Base-by-base conservation (phyloP, 2,888 invertebrate genomes). In the Drosophila paranaensis region DNA sequence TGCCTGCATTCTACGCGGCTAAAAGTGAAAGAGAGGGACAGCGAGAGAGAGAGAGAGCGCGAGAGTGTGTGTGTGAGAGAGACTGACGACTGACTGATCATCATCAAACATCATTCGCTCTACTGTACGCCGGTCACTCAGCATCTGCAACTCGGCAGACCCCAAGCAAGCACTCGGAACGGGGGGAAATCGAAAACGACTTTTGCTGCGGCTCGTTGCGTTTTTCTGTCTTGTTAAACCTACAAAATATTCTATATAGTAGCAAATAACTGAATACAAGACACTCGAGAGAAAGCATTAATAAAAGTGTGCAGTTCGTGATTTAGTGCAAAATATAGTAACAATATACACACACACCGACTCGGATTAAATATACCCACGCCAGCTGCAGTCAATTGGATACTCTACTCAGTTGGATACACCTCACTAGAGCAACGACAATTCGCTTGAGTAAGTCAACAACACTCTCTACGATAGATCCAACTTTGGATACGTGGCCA, bases 381-480 rank as follows among this genome's bases (percentile, higher is more conserved):
- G 77, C 74, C 76, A 73, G 77, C 78, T 63, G 69, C 81, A 72
- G 55, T 69, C 88, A 75, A 82, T 88, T 80, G 89, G 89, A 89
- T 89, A 89, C 74, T 58, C 74, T 71, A 77, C 74, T 67, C 73
- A 75, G 51, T 82, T 80, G 86, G 71, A 81, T 71, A 79, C 71
- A 63, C 61, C 56, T 25, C 61, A 62, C 46, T 25, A 57, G 46
- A 60, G 55, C 73, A 75, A 64, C 79, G 69, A 66, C 68, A 88
- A 88, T 85, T 84, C 76, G 82, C 71, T 85, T 77, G 85, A 86
- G 86, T 86, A 86, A 86, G 86, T 86, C n/a, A n/a, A n/a, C n/a
- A n/a, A n/a, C n/a, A n/a, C n/a, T n/a, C n/a, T n/a, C 27, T 40
- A 40, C n/a, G n/a, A 6, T 63, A 51, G 37, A 67, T 39, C 58